These are phyloP conservation scores for Liopterus haemorrhoidalis DNA, from an alignment of 2,888 invertebrate genomes.

Conservation along the genomic window DNA sequence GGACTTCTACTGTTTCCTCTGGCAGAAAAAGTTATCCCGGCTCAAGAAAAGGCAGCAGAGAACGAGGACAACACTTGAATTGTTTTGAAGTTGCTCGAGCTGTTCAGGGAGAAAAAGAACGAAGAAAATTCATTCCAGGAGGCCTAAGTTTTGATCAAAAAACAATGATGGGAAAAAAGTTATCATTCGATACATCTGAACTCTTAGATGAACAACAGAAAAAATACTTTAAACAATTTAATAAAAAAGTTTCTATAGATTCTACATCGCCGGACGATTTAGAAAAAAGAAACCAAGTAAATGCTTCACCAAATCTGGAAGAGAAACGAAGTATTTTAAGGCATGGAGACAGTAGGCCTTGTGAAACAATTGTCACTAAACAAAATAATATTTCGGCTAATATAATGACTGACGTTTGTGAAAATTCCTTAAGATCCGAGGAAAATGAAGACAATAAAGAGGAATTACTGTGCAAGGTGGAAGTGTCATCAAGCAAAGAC, in stretches of 20 bases:
- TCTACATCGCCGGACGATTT: constrained; percentile 38
- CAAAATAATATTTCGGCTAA: constrained; percentile 20
- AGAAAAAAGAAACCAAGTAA: constrained; percentile 32
- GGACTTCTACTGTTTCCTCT: constrained; percentile 45
- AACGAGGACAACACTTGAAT: constrained; percentile 48
- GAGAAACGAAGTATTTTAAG: constrained; percentile 43
- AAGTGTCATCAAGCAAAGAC: too few relatives aligned
- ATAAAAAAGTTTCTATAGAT: constrained; percentile 16
- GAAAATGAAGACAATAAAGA: constrained; percentile 18
- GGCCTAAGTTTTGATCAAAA: constrained; percentile 43
- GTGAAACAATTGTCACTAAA: constrained; percentile 36
- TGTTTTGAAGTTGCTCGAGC: constrained; percentile 48
- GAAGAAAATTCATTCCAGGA: constrained; percentile 37
- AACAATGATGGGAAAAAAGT: constrained; percentile 36
- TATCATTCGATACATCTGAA: constrained; percentile 44
- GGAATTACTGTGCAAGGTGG: constrained; percentile 9
- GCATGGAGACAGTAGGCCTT: constrained; percentile 34
- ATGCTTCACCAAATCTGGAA: constrained; percentile 37
- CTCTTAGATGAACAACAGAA: constrained; percentile 43
- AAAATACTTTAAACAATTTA: constrained; percentile 14
- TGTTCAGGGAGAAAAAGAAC: constrained; percentile 47
- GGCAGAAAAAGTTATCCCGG: constrained; percentile 61
- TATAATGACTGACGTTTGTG: constrained; percentile 22
- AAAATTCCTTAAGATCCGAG: constrained; percentile 20
- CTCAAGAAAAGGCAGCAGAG: constrained; percentile 63